These are phyloP conservation scores for Odontophorus gujanensis DNA, from an alignment of 2,113 vertebrate genomes.

Conservation along the genomic window DNA sequence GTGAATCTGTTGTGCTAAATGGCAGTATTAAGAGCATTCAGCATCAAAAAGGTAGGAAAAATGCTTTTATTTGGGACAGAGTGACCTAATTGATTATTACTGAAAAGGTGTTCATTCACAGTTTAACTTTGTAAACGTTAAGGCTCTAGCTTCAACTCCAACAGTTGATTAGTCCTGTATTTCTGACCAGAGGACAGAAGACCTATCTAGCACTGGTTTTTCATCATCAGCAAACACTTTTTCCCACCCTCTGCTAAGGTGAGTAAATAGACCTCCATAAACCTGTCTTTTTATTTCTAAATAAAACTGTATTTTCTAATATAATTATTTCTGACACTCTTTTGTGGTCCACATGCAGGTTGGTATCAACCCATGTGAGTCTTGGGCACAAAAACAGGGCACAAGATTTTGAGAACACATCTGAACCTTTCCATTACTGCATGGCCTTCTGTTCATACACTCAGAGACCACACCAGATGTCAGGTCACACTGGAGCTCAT, in stretches of 20 bases:
- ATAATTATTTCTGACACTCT: not conserved
- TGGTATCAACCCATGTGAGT: not conserved
- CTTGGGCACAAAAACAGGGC: not conserved
- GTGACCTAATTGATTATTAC: not conserved
- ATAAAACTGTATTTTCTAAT: not conserved
- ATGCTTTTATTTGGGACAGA: not conserved
- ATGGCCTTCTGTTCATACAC: accelerated
- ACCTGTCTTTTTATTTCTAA: not conserved
- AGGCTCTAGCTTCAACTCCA: accelerated
- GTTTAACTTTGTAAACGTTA: not conserved
- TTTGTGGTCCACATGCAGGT: not conserved
- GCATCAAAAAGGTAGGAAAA: not conserved
- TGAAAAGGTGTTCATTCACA: not conserved
- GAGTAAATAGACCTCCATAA: not conserved
- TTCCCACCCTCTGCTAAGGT: not conserved
- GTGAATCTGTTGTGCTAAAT: not conserved
- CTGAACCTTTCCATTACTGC: not conserved
- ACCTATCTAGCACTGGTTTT: not conserved
- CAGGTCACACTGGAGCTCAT: not conserved
- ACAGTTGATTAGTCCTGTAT: not conserved
- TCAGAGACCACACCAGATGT: accelerated
- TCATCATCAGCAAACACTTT: not conserved
- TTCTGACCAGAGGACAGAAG: not conserved
- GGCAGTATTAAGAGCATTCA: not conserved
- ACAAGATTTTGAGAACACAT: not conserved